A percentile compares a stretch with the other conserved stretches of the same genome.
Conservation (phyloP, 30 jellyfish, hydroid and myxozoan species). For the Rhopilema esculentum region DNA sequence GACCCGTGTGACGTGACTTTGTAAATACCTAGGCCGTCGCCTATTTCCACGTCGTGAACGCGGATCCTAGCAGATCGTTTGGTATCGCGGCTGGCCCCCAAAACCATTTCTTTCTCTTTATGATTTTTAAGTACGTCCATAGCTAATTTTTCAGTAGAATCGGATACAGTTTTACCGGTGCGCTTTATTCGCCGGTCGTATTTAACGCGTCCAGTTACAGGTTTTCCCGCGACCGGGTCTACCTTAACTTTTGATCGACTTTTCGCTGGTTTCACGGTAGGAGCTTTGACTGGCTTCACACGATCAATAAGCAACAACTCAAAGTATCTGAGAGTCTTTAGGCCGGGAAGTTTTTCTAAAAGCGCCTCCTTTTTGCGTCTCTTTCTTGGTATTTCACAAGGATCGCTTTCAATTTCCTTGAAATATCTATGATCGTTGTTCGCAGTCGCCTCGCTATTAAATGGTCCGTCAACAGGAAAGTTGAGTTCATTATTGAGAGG, state of each 20-base stretch:
- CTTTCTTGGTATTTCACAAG: constrained; percentile 67
- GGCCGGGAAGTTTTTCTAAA: constrained; percentile 83
- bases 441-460: constrained; percentile 3
- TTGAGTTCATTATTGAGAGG: constrained; percentile 5
- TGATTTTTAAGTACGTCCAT: neutral
- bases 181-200: neutral
- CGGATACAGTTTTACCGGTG: neutral
- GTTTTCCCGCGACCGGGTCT: neutral
- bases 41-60: neutral
- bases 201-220: neutral
- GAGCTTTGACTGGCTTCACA: constrained; percentile 50
- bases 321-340: constrained; percentile 77
- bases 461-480: constrained; percentile 8
- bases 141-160: neutral
- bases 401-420: constrained; percentile 15
- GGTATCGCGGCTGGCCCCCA: neutral
- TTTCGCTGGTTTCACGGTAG: constrained; percentile 10
- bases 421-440: constrained; percentile 6
- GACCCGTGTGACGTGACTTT: constrained; percentile 70
- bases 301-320: constrained; percentile 95
- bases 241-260: neutral
- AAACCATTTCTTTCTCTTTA: neutral
- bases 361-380: constrained; percentile 73
- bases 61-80: constrained; percentile 9
- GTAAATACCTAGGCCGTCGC: constrained; percentile 40